Percentiles rank a stretch among this genome's conserved stretches.
Evolutionary conservation across 30 jellyfish, hydroid and myxozoan genomes (phyloP).

Genomic region (Rhopilema esculentum): DNA sequence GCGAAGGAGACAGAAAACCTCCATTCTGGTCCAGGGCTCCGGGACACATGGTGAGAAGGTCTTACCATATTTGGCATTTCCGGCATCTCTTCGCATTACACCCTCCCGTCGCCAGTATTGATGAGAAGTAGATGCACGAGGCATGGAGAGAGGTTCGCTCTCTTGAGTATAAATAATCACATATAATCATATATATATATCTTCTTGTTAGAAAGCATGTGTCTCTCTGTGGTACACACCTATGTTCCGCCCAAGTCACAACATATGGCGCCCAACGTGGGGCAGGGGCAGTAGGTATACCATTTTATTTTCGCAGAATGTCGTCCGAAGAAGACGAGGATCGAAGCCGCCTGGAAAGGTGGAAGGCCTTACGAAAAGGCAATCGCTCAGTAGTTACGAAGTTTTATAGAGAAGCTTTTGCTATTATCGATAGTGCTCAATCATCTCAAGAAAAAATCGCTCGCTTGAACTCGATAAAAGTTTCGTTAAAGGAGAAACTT

Average conservation of each 20-base stretch:
- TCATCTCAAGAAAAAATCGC: neutral
- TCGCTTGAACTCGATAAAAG: neutral
- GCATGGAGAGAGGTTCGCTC: neutral
- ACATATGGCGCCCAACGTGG: neutral
- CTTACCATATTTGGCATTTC: neutral
- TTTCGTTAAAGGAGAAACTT: neutral
- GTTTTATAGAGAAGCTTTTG: constrained; percentile 14
- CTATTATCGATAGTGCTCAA: neutral
- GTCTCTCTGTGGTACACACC: neutral
- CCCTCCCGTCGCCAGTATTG: neutral
- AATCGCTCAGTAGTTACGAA: constrained; percentile 17
- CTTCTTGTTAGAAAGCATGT: neutral
- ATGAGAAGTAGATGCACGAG: neutral
- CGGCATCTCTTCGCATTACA: neutral
- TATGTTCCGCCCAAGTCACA: neutral
- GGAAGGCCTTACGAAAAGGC: constrained; percentile 21
- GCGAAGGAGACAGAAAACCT: neutral
- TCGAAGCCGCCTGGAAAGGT: neutral
- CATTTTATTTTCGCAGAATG: neutral
- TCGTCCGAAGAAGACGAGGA: neutral
- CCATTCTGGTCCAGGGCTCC: neutral
- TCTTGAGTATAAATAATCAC: neutral
- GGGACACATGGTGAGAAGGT: neutral
- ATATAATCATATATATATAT: neutral
- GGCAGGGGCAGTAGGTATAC: neutral